phyloP scores from a whole-genome alignment of 2,797 vertebrate species.

The Vespertilio murinus region DNA sequence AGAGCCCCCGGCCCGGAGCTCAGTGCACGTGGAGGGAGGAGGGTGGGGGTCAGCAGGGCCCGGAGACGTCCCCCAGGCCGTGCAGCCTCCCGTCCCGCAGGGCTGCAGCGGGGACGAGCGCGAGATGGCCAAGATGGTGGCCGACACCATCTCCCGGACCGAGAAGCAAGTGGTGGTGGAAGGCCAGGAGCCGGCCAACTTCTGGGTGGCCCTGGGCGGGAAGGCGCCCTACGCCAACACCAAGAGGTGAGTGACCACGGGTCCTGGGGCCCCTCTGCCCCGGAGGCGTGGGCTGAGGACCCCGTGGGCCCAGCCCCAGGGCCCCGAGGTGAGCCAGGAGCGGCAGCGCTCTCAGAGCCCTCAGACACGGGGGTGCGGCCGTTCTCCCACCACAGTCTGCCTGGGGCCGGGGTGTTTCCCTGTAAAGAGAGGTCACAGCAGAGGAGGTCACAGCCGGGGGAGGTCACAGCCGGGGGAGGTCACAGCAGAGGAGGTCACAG shows the following conservation, averaged over 20 bases:
- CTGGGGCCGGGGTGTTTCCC: not conserved
- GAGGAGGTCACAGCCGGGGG: no score
- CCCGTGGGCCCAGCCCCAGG: not conserved
- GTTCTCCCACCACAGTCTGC: not conserved
- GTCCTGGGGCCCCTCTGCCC: not conserved
- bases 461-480: no score
- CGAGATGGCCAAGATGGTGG: slow-evolving; percentile 89
- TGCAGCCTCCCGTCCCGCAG: slow-evolving; percentile 69
- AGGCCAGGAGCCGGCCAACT: slow-evolving; percentile 90
- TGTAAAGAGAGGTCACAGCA: not conserved
- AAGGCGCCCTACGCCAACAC: slow-evolving; percentile 89
- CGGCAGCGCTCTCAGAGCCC: not conserved
- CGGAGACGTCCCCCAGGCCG: not conserved
- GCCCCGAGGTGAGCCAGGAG: not conserved
- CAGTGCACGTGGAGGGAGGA: not conserved
- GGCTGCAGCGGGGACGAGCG: slow-evolving; percentile 92
- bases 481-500: no score
- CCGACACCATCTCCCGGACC: slow-evolving; percentile 87
- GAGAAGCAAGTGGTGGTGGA: slow-evolving; percentile 91
- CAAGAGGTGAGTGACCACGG: slow-evolving; percentile 88
- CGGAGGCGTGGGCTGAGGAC: not conserved
- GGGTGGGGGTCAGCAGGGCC: not conserved
- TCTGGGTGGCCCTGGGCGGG: slow-evolving; percentile 91
- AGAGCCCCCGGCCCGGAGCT: not conserved
- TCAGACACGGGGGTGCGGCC: not conserved